Evolutionary conservation across 2,113 vertebrate species (phyloP), one percentile per base, ranked within the genome.

Genomic region (Balaenoptera acutorostrata): DNA sequence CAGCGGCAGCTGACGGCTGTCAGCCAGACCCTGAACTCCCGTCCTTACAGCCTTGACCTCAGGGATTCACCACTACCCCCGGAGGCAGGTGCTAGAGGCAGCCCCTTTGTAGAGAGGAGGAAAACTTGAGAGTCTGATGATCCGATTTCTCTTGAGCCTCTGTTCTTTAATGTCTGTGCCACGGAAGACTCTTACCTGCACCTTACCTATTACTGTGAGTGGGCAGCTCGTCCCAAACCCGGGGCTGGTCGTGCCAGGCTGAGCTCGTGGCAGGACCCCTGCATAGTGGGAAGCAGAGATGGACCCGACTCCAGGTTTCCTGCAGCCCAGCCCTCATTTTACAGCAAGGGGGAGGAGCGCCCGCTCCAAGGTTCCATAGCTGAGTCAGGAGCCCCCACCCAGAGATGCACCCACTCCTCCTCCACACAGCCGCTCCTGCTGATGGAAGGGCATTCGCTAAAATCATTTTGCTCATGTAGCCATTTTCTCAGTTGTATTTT

Each of bases 341-440:
- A 44, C 23, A 36, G 36, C 4, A 31, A 71, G 41, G 12, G 2
- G 69, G n/a, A 9, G 3, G 77, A 23, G 29, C 0, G 0, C 17
- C 74, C 39, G 31, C 25, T 75, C 21, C 59, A 27, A 82, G 49
- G 44, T 69, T 68, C 20, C 68, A 25, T 21, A 77, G 61, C 23
- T 52, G 52, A n/a, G 11, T 44, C 61, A 3, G 66, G 90, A 59
- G 41, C 5, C 2, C 49, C 31, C 36, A 29, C 20, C 49, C 2
- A 68, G 49, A 86, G 25, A 18, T 75, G 41, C n/a, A n/a, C 17
- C 18, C 10, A 8, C 55, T 77, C 41, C 17, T 46, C 25, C 66
- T 29, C 80, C 29, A 63, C 5, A 23, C 2, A 15, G 3, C 13
- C 1, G 9, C 13, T 94, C 46, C 39, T 10, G 11, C 2, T 3